Conservation (phyloP, 30 jellyfish, hydroid and myxozoan species). For the Mastigias papua region DNA sequence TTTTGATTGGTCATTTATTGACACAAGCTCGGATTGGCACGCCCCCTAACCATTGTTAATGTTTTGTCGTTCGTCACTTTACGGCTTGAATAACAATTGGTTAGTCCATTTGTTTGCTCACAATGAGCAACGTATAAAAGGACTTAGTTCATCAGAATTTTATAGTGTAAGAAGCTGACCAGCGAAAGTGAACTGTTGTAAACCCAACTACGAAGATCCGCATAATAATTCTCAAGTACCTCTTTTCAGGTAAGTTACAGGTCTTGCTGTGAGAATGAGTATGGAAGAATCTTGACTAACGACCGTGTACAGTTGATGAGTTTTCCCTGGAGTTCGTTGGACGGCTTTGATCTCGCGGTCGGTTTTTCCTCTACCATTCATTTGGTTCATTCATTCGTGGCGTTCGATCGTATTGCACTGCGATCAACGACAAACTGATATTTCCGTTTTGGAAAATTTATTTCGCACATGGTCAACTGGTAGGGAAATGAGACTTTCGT, state of each 20-base stretch:
- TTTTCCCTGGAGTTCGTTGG: not conserved
- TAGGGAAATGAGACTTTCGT: not conserved
- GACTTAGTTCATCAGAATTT: conserved; percentile 37
- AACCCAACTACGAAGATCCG: not conserved
- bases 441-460: conserved; percentile 47
- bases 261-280: too few species aligned
- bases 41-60: conserved; percentile 83
- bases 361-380: conserved; percentile 67
- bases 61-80: conserved; percentile 89
- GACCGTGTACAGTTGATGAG: not conserved
- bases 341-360: conserved; percentile 25
- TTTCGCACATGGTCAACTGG: conserved; percentile 3
- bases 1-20: conserved; percentile 78
- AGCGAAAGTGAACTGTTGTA: not conserved
- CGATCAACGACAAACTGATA: conserved; percentile 48
- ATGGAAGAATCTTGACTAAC: too few species aligned
- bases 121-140: conserved; percentile 54
- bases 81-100: conserved; percentile 79
- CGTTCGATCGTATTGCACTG: conserved; percentile 27
- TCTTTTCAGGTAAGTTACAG: not conserved
- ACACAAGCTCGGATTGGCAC: conserved; percentile 81
- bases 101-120: conserved; percentile 54
- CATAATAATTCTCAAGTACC: not conserved
- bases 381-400: conserved; percentile 69
- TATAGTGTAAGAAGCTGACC: conserved; percentile 18